phyloP scores from a whole-genome alignment of 2,888 invertebrate species.

The Lasioglossum marginatum region DNA sequence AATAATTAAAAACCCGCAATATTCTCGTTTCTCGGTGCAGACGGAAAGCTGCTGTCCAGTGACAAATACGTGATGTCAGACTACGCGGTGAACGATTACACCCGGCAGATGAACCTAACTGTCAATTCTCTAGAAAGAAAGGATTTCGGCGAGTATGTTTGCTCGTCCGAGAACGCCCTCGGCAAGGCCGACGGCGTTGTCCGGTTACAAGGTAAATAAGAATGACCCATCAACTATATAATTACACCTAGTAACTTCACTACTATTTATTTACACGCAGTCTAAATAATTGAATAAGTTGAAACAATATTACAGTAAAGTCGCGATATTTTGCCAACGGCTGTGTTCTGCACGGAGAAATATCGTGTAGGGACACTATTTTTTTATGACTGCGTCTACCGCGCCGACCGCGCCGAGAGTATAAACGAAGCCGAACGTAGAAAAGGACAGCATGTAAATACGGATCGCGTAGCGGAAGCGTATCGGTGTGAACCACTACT shows the following conservation, averaged over 20 bases:
- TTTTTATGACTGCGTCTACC: no score
- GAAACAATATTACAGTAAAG: not conserved
- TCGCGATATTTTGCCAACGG: no score
- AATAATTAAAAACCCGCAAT: conserved; percentile 51
- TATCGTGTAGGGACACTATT: no score
- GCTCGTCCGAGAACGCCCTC: conserved; percentile 93
- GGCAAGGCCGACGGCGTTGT: conserved; percentile 93
- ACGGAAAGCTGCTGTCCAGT: conserved; percentile 91
- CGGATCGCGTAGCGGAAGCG: no score
- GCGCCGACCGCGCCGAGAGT: no score
- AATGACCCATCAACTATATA: not conserved
- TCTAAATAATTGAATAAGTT: not conserved
- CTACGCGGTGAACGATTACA: conserved; percentile 90
- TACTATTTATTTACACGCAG: not conserved
- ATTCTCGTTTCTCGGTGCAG: conserved; percentile 82
- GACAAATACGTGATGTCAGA: conserved; percentile 92
- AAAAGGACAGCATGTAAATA: no score
- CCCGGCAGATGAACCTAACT: conserved; percentile 93
- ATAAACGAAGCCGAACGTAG: no score
- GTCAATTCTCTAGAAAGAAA: conserved; percentile 89
- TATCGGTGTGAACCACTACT: no score
- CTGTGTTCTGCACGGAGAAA: no score
- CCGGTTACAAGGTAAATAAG: conserved; percentile 91
- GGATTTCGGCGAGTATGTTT: conserved; percentile 93
- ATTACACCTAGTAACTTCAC: not conserved